These are phyloP conservation scores for Pica pica DNA, from an alignment of 2,113 vertebrate species.

Conservation along the genomic window DNA sequence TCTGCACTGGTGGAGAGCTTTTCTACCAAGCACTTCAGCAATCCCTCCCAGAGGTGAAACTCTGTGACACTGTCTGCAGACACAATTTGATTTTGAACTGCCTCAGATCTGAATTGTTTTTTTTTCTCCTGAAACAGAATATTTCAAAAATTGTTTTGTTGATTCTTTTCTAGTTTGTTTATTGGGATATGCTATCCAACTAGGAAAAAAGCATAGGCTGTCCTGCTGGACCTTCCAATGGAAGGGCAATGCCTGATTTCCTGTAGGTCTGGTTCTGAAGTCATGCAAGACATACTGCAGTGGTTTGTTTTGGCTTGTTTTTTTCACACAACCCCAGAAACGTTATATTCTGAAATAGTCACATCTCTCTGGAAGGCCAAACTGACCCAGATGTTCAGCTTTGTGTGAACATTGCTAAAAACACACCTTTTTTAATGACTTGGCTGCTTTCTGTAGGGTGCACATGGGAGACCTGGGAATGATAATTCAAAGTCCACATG, in stretches of 20 bases:
- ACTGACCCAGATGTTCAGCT: conserved; percentile 6
- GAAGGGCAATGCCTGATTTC: neutral
- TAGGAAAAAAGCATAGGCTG: neutral
- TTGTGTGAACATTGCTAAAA: neutral
- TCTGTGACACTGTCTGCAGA: neutral
- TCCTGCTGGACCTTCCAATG: neutral
- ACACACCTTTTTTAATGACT: neutral
- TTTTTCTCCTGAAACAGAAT: neutral
- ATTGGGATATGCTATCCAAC: neutral
- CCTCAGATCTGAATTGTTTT: neutral
- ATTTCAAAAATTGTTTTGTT: neutral
- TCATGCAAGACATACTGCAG: neutral
- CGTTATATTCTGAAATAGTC: neutral
- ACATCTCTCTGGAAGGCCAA: neutral
- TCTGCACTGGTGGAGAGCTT: neutral
- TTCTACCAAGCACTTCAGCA: neutral
- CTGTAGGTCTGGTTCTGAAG: neutral
- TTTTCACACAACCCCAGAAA: neutral
- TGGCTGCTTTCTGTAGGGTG: neutral
- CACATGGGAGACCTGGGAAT: neutral
- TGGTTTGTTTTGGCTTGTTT: neutral
- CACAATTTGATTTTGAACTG: neutral
- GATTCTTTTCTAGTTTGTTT: neutral
- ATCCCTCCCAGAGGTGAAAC: neutral
- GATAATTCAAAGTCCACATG: neutral